Conservation (phyloP, 2,113 vertebrate species). For the Cyphomyrus discorhynchus region DNA sequence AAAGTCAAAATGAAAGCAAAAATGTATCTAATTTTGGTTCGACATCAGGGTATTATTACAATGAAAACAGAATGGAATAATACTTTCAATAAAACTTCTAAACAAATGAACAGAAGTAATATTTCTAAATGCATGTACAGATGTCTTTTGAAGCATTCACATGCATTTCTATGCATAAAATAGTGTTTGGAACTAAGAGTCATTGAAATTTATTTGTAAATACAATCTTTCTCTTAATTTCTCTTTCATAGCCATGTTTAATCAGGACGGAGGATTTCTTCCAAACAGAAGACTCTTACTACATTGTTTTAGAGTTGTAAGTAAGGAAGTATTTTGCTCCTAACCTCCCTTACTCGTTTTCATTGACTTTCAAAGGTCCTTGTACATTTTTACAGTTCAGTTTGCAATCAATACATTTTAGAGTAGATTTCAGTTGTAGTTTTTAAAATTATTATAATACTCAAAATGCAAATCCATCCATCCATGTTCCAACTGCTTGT, state of each 20-base stretch:
- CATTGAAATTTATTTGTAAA: background rate
- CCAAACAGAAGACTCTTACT: constrained; percentile 59
- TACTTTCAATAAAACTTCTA: background rate
- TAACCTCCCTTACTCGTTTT: background rate
- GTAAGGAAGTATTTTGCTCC: constrained; percentile 27
- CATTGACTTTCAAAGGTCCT: background rate
- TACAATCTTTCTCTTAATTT: background rate
- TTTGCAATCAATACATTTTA: background rate
- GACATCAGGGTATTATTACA: background rate
- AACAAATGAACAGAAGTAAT: background rate
- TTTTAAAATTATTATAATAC: background rate
- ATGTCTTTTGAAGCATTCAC: background rate
- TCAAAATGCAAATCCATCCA: too few species aligned
- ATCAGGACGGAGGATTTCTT: constrained; percentile 63
- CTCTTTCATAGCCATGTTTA: constrained; percentile 55
- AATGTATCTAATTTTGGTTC: background rate
- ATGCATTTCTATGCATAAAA: background rate
- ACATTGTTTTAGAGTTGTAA: constrained; percentile 64
- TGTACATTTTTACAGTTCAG: background rate
- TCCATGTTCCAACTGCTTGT: background rate
- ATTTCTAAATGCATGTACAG: background rate
- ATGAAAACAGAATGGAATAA: background rate
- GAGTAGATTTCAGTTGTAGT: background rate
- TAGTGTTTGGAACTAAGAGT: background rate
- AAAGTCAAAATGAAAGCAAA: background rate